These are phyloP conservation scores for Pangasius djambal DNA, from an alignment of 2,797 vertebrate genomes.

Conservation along the genomic window DNA sequence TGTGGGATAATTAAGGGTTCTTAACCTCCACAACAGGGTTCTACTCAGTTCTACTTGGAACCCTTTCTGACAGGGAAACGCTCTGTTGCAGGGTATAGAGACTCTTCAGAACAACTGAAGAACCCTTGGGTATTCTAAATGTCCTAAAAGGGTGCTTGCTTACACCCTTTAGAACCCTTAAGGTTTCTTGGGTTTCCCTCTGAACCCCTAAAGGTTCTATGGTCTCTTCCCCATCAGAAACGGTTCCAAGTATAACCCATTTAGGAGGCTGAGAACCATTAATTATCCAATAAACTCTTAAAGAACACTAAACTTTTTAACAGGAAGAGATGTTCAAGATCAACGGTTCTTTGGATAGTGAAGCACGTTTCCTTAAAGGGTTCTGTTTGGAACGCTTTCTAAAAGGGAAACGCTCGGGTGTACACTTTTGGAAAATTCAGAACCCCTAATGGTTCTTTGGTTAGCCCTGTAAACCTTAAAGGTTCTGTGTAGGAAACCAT, in stretches of 20 bases:
- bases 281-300: background rate
- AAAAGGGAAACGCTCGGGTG: background rate
- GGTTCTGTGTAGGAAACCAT: background rate
- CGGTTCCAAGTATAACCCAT: background rate
- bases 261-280: background rate
- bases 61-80: background rate
- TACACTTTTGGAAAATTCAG: too few relatives aligned
- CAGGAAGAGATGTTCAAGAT: background rate
- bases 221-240: background rate
- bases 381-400: background rate
- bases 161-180: background rate
- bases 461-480: background rate
- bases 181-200: background rate
- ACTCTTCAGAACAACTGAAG: background rate
- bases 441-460: background rate
- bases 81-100: background rate
- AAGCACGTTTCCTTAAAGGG: background rate
- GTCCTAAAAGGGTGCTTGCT: background rate
- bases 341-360: background rate
- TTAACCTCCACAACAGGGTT: background rate
- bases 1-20: background rate
- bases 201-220: background rate
- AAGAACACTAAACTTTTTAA: background rate
- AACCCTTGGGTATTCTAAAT: background rate
- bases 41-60: background rate